Percentiles rank a stretch among this genome's conserved stretches.
Conservation (phyloP, 1,140 invertebrate species). For the Macrosteles quadrilineatus region DNA sequence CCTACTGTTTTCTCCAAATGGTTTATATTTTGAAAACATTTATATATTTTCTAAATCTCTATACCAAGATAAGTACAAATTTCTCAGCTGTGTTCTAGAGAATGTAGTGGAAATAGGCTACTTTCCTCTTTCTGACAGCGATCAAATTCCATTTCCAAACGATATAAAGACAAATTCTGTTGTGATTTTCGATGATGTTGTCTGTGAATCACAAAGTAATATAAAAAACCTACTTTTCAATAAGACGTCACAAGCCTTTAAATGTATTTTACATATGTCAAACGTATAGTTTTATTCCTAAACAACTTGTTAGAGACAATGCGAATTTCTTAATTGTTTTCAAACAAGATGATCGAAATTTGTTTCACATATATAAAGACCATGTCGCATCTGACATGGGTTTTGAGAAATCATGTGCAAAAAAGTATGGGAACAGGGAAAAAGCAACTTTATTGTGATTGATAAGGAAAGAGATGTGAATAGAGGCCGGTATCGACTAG, state of each 20-base stretch:
- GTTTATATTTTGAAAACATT: conserved; percentile 48
- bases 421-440: conserved; percentile 44
- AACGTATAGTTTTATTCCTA: conserved; percentile 48
- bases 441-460: conserved; percentile 46
- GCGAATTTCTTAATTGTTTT: conserved; percentile 50
- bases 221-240: conserved; percentile 45
- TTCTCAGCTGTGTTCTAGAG: conserved; percentile 42
- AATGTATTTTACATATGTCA: conserved; percentile 51
- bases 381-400: conserved; percentile 41
- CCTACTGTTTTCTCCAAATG: conserved; percentile 44
- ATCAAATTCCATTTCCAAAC: conserved; percentile 34
- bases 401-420: conserved; percentile 15
- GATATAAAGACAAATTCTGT: conserved; percentile 41
- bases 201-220: conserved; percentile 29
- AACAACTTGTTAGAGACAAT: conserved; percentile 50
- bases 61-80: conserved; percentile 47
- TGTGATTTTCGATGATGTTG: conserved; percentile 51
- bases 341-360: conserved; percentile 49
- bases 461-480: conserved; percentile 50
- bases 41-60: conserved; percentile 50
- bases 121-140: conserved; percentile 22
- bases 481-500: conserved; percentile 38
- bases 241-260: conserved; percentile 47
- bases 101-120: conserved; percentile 37
- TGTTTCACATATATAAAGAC: conserved; percentile 50